Evolutionary conservation across 1,140 invertebrate species (phyloP).

Genomic region (Leptopilina boulardi): DNA sequence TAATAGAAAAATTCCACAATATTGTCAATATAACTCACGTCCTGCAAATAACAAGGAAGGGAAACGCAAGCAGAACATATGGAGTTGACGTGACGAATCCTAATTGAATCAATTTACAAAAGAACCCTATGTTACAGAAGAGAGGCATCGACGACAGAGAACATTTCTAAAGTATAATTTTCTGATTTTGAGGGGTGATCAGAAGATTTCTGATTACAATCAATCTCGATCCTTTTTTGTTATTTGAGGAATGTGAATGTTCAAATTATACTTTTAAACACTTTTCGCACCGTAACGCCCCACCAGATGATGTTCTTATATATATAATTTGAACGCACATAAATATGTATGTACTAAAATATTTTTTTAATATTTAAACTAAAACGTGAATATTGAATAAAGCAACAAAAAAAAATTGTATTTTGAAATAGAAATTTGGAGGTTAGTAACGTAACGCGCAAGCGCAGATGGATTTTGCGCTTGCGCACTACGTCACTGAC

Average conservation of each 20-base stretch:
- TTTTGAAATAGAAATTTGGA: too few species aligned
- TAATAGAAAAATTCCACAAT: conserved; percentile 2
- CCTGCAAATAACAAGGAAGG: conserved; percentile 20
- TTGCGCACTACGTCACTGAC: too few species aligned
- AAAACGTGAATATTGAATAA: too few species aligned
- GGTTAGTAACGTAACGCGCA: too few species aligned
- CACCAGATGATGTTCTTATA: too few species aligned
- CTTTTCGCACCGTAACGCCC: neutral
- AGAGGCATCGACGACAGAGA: neutral
- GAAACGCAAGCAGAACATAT: conserved; percentile 14
- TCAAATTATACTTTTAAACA: neutral
- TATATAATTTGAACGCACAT: too few species aligned
- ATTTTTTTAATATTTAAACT: too few species aligned
- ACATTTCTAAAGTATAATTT: conserved; percentile 28
- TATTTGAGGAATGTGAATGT: neutral
- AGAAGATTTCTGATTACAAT: conserved; percentile 6
- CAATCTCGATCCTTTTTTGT: neutral
- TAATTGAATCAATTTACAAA: conserved; percentile 31
- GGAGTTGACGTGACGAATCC: conserved; percentile 32
- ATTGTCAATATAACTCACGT: conserved; percentile 23
- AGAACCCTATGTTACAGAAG: conserved; percentile 23
- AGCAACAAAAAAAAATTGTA: too few species aligned
- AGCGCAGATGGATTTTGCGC: too few species aligned
- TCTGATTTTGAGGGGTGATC: conserved; percentile 16
- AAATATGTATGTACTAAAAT: too few species aligned